Evolutionary conservation across 2,113 vertebrate species (phyloP).

Genomic region (Barbus barbus): DNA sequence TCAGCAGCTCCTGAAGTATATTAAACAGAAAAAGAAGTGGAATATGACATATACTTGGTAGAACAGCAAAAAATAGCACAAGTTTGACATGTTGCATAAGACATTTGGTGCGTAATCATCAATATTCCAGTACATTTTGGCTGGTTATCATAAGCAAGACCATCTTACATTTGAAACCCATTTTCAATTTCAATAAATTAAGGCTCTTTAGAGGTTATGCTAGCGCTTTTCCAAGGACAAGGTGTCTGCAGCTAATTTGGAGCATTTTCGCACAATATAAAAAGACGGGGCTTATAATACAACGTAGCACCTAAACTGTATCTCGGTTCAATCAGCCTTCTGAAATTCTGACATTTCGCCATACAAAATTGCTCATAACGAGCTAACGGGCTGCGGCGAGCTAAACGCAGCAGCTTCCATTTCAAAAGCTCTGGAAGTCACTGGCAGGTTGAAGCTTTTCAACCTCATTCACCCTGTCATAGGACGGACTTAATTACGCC

Average conservation of each 20-base stretch:
- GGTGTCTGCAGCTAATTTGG: not conserved
- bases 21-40: not conserved
- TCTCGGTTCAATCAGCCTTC: constrained; percentile 5
- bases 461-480: constrained; percentile 23
- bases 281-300: not conserved
- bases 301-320: not conserved
- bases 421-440: constrained; percentile 22
- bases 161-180: not conserved
- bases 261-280: not conserved
- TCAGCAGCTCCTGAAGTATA: not conserved
- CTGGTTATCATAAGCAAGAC: not conserved
- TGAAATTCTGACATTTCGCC: not conserved
- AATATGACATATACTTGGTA: not conserved
- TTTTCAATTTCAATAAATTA: not conserved
- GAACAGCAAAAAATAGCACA: not conserved
- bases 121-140: not conserved
- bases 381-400: not conserved
- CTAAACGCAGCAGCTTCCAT: not conserved
- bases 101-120: not conserved
- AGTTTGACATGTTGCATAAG: not conserved
- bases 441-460: constrained; percentile 32
- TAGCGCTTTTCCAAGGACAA: not conserved
- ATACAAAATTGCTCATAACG: not conserved
- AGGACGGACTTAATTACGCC: constrained; percentile 28
- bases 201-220: not conserved